These are phyloP conservation scores for Gambusia holbrooki DNA, from an alignment of 2,113 vertebrate species.

Conservation along the genomic window DNA sequence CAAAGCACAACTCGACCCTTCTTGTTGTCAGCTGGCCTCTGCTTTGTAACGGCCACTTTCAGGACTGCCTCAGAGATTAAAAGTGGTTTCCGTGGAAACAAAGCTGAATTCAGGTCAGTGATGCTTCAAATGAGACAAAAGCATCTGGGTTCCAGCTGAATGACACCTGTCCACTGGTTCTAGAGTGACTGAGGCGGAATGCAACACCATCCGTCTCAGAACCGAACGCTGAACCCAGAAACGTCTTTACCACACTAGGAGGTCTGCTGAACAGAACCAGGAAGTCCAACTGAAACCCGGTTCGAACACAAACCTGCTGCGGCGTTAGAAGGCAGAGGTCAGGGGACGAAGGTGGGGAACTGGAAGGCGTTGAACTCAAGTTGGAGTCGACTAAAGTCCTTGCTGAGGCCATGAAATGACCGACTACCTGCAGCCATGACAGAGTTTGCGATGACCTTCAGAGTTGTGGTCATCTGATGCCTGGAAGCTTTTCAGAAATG, in stretches of 20 bases:
- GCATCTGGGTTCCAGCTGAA: not conserved
- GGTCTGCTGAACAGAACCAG: not conserved
- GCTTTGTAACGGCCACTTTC: not conserved
- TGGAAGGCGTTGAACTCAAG: no score
- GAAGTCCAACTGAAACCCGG: not conserved
- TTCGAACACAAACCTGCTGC: not conserved
- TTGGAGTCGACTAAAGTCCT: no score
- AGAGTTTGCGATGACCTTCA: not conserved
- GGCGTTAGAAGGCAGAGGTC: no score
- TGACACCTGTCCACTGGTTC: not conserved
- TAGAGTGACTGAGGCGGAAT: not conserved
- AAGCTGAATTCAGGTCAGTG: not conserved
- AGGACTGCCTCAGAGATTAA: not conserved
- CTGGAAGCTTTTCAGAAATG: not conserved
- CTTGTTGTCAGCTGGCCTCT: constrained; percentile 24
- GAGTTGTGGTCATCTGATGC: not conserved
- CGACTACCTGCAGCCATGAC: not conserved
- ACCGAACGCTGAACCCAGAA: constrained; percentile 1
- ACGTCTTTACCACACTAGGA: not conserved
- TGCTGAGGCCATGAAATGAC: not conserved
- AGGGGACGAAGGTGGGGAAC: no score
- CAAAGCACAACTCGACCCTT: constrained; percentile 17
- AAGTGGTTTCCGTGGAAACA: not conserved
- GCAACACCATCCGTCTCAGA: not conserved
- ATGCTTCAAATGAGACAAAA: not conserved